Conservation (phyloP, 1,140 invertebrate species). For the Drosophila simulans region DNA sequence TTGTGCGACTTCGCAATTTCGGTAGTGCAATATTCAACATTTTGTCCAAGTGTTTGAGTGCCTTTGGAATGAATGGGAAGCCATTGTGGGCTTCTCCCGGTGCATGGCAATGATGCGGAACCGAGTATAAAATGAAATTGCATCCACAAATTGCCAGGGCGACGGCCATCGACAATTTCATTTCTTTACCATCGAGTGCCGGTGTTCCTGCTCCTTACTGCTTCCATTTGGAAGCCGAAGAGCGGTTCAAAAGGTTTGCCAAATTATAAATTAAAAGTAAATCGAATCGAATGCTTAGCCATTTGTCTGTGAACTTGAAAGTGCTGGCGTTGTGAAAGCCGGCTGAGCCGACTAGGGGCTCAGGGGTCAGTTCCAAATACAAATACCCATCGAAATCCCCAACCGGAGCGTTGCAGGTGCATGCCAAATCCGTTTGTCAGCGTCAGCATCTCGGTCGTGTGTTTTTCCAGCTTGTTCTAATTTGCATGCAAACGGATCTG, state of each 20-base stretch:
- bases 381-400: slow-evolving; percentile 16
- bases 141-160: slow-evolving; percentile 73
- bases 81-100: slow-evolving; percentile 13
- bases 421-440: slow-evolving; percentile 77
- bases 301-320: slow-evolving; percentile 81
- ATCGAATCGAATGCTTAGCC: slow-evolving; percentile 78
- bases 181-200: slow-evolving; percentile 43
- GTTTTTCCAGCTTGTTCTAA: slow-evolving; percentile 76
- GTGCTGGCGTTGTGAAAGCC: slow-evolving; percentile 71
- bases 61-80: background rate
- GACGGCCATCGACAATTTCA: slow-evolving; percentile 73
- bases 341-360: slow-evolving; percentile 1
- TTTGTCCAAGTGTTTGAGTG: background rate
- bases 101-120: slow-evolving; percentile 72
- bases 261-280: slow-evolving; percentile 83
- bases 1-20: too few species aligned
- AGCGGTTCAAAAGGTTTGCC: slow-evolving; percentile 74
- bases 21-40: background rate
- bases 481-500: slow-evolving; percentile 81
- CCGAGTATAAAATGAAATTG: slow-evolving; percentile 78
- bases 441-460: slow-evolving; percentile 40
- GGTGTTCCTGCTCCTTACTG: slow-evolving; percentile 3
- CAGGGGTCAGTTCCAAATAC: slow-evolving; percentile 53
- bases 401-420: slow-evolving; percentile 55
- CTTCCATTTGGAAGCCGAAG: slow-evolving; percentile 60